Percentiles rank a stretch among this genome's conserved stretches.
Evolutionary conservation across 2,888 invertebrate genomes (phyloP).

Genomic region (Peribatodes rhomboidaria): DNA sequence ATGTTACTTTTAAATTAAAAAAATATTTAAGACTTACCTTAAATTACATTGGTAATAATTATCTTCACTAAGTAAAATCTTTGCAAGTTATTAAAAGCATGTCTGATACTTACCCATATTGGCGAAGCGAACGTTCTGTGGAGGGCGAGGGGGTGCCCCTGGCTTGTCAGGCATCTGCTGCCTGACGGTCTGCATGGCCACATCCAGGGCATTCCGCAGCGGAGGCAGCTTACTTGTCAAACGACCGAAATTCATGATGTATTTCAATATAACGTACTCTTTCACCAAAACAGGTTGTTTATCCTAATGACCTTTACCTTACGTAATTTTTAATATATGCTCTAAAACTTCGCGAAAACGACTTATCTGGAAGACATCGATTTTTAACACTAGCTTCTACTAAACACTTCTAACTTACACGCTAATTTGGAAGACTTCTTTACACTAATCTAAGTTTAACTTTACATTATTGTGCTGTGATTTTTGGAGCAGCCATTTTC

Average conservation of each 20-base stretch:
- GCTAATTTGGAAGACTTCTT: conserved; percentile 82
- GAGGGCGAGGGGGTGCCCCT: conserved; percentile 80
- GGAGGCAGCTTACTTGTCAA: conserved; percentile 88
- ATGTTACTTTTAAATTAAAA: neutral
- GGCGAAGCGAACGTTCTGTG: conserved; percentile 85
- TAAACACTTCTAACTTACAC: conserved; percentile 42
- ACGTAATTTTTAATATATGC: conserved; percentile 36
- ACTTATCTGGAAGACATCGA: conserved; percentile 57
- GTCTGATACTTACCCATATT: conserved; percentile 73
- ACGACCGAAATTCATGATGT: conserved; percentile 83
- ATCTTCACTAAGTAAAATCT: neutral
- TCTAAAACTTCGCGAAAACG: conserved; percentile 45
- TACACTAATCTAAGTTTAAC: conserved; percentile 66
- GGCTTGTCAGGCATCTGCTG: conserved; percentile 91
- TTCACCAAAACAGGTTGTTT: conserved; percentile 31
- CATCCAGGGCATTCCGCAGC: conserved; percentile 91
- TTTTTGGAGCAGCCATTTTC: conserved; percentile 71
- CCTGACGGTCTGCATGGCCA: conserved; percentile 93
- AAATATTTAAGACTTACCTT: neutral
- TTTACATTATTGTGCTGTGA: conserved; percentile 64
- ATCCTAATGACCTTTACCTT: conserved; percentile 34
- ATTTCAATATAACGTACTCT: conserved; percentile 50
- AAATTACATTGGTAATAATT: neutral
- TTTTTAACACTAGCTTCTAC: conserved; percentile 46
- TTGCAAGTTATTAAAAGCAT: neutral